Percentiles rank a stretch among this genome's conserved stretches.
These are phyloP conservation scores for Archips xylosteana DNA, from an alignment of 2,888 invertebrate species.

Conservation along the genomic window DNA sequence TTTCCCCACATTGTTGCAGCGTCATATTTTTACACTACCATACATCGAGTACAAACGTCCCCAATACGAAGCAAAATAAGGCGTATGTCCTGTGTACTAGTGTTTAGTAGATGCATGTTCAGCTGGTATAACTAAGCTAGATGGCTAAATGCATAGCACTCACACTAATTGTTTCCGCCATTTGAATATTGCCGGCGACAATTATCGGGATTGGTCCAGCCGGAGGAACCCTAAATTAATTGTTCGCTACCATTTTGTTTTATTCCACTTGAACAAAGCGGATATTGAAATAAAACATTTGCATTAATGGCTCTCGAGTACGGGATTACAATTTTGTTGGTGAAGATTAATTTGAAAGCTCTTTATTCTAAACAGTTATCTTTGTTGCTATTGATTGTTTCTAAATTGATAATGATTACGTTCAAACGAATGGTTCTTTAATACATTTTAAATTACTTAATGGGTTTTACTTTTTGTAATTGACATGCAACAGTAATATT, in stretches of 20 bases:
- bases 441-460: too few relatives aligned
- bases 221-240: slow-evolving; percentile 78
- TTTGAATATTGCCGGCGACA: slow-evolving; percentile 84
- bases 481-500: too few relatives aligned
- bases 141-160: slow-evolving; percentile 74
- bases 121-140: slow-evolving; percentile 46
- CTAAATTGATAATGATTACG: background rate
- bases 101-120: background rate
- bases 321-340: slow-evolving; percentile 23
- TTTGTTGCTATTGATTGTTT: slow-evolving; percentile 4
- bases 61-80: background rate
- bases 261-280: slow-evolving; percentile 63
- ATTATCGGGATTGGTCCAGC: slow-evolving; percentile 82
- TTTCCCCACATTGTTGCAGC: slow-evolving; percentile 9
- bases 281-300: slow-evolving; percentile 51
- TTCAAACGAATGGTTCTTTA: background rate
- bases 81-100: background rate
- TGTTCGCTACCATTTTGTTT: slow-evolving; percentile 79
- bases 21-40: slow-evolving; percentile 22
- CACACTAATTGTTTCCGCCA: slow-evolving; percentile 84
- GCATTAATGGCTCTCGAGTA: slow-evolving; percentile 29
- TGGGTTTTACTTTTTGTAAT: too few relatives aligned
- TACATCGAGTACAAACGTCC: background rate
- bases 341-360: slow-evolving; percentile 31
- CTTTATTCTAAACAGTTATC: slow-evolving; percentile 2